Base-by-base conservation (phyloP, 2,797 vertebrate genomes). In the Channallabes apus region DNA sequence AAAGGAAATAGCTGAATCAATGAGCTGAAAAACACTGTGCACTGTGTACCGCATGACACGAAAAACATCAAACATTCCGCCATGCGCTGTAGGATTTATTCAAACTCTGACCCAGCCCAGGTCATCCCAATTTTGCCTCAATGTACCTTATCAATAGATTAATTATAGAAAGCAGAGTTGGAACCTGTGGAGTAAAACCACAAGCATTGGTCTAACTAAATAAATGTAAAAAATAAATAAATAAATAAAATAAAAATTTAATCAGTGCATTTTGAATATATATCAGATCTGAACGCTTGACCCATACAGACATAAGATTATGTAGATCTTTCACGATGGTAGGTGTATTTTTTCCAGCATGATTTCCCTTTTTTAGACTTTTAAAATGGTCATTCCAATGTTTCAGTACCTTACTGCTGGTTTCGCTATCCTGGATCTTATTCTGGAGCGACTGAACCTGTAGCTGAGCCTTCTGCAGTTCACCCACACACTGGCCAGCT, bases 361-460 rank as follows among this genome's bases (percentile, higher is more conserved):
- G 17, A 35, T 77, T 35, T 78, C 51, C 14, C 51, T 54, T 12
- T 41, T 11, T 12, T 51, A 51, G 46, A 12, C 2, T 2, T 77
- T 35, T 59, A 22, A 59, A 77, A 59, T 4, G 27, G 51, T 54
- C 51, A 0, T 3, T 54, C 51, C 51, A 54, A 35, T 4, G 17
- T 8, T 46, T 46, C 1, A 20, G 1, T 94, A 99, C 98, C 97
- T 97, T 96, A 88, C 97, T 98, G 91, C 95, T 94, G 91, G 94
- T 92, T 89, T 97, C 96, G 0, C 93, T 94, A 73, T 97, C 93
- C 29, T 96, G 95, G 91, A 97, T 92, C 93, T 97, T 97, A 82
- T 93, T 94, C 90, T 97, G 96, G 87, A 96, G 91, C 78, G 93
- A 93, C 24, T 95, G 94, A 78, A 96, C 94, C 89, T 96, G 95